Conservation (phyloP, 2,888 invertebrate genomes). For the Celastrina argiolus region DNA sequence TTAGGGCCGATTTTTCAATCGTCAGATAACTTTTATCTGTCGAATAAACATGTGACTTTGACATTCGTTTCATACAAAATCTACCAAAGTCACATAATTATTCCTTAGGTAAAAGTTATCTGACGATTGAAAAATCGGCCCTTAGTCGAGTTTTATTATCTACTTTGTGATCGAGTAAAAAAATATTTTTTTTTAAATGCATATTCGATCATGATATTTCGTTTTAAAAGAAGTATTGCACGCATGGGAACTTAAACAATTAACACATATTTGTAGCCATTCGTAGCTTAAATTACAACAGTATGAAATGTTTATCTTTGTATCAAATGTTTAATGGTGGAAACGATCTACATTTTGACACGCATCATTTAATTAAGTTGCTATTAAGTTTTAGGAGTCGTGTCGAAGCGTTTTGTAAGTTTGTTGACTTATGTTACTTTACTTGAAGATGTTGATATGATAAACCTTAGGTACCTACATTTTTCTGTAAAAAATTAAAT, state of each 20-base stretch:
- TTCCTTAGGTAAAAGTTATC: too few species aligned
- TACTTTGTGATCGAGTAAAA: too few species aligned
- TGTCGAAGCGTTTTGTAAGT: not conserved
- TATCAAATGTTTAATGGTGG: constrained; percentile 18
- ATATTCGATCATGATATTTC: not conserved
- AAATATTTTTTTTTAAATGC: not conserved
- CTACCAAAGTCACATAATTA: too few species aligned
- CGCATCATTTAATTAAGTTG: constrained; percentile 7
- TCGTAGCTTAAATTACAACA: constrained; percentile 14
- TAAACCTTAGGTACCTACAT: too few species aligned
- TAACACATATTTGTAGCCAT: constrained; percentile 10
- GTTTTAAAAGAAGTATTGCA: constrained; percentile 4
- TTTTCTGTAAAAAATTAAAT: too few species aligned
- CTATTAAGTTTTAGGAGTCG: not conserved
- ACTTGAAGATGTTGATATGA: not conserved
- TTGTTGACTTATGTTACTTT: not conserved
- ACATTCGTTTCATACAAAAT: too few species aligned
- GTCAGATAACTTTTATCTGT: too few species aligned
- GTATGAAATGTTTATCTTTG: constrained; percentile 15
- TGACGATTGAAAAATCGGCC: too few species aligned
- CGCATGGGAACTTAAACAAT: constrained; percentile 18
- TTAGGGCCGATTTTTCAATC: too few species aligned
- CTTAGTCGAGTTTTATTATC: too few species aligned
- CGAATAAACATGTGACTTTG: too few species aligned
- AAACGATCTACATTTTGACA: constrained; percentile 14